These are phyloP conservation scores for Heliconius sara DNA, from an alignment of 2,888 invertebrate species.

Conservation along the genomic window DNA sequence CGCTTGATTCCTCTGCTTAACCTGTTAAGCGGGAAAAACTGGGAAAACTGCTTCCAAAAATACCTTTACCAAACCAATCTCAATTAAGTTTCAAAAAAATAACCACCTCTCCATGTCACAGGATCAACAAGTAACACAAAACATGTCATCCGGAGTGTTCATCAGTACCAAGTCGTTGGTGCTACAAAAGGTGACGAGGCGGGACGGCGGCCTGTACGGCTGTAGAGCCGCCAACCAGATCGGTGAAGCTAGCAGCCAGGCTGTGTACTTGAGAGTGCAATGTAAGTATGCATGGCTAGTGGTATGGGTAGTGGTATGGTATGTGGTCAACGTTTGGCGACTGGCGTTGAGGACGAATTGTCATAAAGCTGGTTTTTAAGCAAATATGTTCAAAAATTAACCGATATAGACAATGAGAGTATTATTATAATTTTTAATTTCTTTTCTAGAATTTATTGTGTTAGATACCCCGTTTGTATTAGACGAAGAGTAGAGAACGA, in stretches of 20 bases:
- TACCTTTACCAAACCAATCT: too few relatives aligned
- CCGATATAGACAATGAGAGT: too few relatives aligned
- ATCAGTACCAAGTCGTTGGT: conserved; percentile 95
- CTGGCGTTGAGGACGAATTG: too few relatives aligned
- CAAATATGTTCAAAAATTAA: too few relatives aligned
- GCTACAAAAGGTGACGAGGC: conserved; percentile 90
- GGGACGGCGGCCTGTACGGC: conserved; percentile 92
- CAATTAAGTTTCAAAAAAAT: neutral
- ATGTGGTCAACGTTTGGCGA: too few relatives aligned
- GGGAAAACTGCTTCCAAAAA: too few relatives aligned
- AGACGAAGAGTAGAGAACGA: neutral
- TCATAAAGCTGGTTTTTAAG: too few relatives aligned
- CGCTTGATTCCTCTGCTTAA: too few relatives aligned
- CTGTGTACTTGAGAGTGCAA: conserved; percentile 90
- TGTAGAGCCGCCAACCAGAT: conserved; percentile 92
- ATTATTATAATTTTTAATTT: too few relatives aligned
- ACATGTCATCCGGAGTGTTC: conserved; percentile 92
- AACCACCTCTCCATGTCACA: conserved; percentile 56
- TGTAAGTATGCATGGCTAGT: conserved; percentile 85
- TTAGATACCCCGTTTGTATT: too few relatives aligned
- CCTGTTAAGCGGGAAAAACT: too few relatives aligned
- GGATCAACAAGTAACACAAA: conserved; percentile 91
- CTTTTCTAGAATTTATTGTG: too few relatives aligned
- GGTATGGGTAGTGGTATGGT: neutral
- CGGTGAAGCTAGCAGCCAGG: conserved; percentile 91